Conservation (phyloP, 2,888 invertebrate species). For the Dioctria rufipes region DNA sequence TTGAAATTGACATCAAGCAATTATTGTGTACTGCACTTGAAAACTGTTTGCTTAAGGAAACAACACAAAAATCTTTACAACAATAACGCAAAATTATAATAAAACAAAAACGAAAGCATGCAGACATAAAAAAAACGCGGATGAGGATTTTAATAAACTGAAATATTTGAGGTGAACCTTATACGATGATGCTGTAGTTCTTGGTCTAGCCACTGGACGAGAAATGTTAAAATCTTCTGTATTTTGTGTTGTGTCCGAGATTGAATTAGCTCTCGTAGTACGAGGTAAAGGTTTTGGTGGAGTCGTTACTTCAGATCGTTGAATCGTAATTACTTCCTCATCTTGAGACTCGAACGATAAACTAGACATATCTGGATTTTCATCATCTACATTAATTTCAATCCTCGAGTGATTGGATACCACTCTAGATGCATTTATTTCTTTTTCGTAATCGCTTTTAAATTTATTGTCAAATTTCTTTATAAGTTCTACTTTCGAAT, state of each 20-base stretch:
- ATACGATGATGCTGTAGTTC: constrained; percentile 81
- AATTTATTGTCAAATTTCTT: constrained; percentile 76
- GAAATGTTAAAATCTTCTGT: constrained; percentile 73
- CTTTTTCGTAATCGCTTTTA: constrained; percentile 67
- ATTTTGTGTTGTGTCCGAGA: constrained; percentile 74
- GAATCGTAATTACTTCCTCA: constrained; percentile 63
- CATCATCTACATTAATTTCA: constrained; percentile 64
- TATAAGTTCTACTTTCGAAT: constrained; percentile 74
- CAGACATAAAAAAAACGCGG: constrained; percentile 19
- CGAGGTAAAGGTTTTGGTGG: constrained; percentile 88
- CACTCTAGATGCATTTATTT: constrained; percentile 17
- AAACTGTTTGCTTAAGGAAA: neutral
- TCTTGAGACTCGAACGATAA: constrained; percentile 59
- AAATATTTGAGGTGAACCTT: constrained; percentile 77
- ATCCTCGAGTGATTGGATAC: constrained; percentile 57
- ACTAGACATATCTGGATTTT: constrained; percentile 58
- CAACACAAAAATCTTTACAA: constrained; percentile 53
- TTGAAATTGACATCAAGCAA: too few relatives aligned
- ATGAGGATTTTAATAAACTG: neutral
- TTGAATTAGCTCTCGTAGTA: constrained; percentile 80
- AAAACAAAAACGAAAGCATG: neutral
- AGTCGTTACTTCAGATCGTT: constrained; percentile 67
- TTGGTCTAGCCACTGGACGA: constrained; percentile 79
- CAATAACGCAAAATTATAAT: constrained; percentile 20
- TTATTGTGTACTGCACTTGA: too few relatives aligned